Evolutionary conservation across 2,888 invertebrate genomes (phyloP).

Genomic region (Thymelicus sylvestris): DNA sequence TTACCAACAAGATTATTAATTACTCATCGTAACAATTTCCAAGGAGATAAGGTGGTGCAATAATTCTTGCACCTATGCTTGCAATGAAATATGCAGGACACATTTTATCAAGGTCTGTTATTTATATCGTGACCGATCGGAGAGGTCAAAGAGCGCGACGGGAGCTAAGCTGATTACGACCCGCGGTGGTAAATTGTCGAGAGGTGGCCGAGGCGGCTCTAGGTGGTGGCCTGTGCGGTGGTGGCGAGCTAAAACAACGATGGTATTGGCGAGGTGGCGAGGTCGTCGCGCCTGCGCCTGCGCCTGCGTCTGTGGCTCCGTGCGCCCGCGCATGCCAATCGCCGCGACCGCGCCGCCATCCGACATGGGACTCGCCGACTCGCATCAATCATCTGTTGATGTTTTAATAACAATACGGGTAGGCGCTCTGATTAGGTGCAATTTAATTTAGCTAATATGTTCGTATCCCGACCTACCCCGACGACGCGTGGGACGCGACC

Average conservation of each 20-base stretch:
- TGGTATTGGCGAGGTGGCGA: slow-evolving; percentile 54
- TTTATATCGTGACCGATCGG: slow-evolving; percentile 48
- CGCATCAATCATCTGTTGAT: slow-evolving; percentile 59
- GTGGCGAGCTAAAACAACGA: slow-evolving; percentile 53
- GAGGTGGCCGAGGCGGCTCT: slow-evolving; percentile 44
- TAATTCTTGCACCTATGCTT: slow-evolving; percentile 44
- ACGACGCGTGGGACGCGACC: slow-evolving; percentile 66
- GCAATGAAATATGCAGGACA: slow-evolving; percentile 45
- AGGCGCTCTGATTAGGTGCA: slow-evolving; percentile 49
- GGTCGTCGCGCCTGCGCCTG: slow-evolving; percentile 42
- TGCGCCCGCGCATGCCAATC: background rate
- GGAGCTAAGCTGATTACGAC: slow-evolving; percentile 44
- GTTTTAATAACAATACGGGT: slow-evolving; percentile 56
- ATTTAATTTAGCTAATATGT: slow-evolving; percentile 59
- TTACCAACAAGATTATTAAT: slow-evolving; percentile 42
- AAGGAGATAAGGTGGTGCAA: slow-evolving; percentile 44
- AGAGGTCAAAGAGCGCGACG: slow-evolving; percentile 49
- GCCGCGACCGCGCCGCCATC: background rate
- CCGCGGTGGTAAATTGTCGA: slow-evolving; percentile 41
- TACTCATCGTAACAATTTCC: slow-evolving; percentile 44
- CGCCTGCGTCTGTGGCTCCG: background rate
- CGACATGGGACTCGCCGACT: slow-evolving; percentile 32
- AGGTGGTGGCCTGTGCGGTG: slow-evolving; percentile 42
- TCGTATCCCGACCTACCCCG: slow-evolving; percentile 77
- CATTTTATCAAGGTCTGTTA: slow-evolving; percentile 48